Evolutionary conservation across 2,888 invertebrate genomes (phyloP).

Genomic region (Ennomos fuscantarius): DNA sequence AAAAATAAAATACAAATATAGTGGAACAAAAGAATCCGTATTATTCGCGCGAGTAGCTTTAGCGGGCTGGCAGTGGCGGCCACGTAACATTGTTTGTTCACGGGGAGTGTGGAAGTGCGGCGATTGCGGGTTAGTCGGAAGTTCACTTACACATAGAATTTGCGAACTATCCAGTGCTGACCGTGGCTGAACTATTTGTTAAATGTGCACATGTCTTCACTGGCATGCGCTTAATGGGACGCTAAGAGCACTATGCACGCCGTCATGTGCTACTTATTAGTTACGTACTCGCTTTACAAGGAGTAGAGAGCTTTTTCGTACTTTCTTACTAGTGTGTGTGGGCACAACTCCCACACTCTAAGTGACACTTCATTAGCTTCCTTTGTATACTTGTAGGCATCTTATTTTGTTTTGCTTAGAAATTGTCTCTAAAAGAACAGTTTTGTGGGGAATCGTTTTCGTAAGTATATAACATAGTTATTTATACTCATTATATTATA

Average conservation of each 20-base stretch:
- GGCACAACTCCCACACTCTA: not conserved
- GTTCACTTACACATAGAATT: slow-evolving; percentile 58
- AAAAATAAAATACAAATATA: slow-evolving; percentile 43
- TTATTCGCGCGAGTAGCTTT: slow-evolving; percentile 45
- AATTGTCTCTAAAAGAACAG: too few relatives aligned
- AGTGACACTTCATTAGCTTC: slow-evolving; percentile 12
- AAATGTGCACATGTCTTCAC: slow-evolving; percentile 53
- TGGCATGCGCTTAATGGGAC: slow-evolving; percentile 46
- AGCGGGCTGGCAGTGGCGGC: slow-evolving; percentile 19
- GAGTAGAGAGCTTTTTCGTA: slow-evolving; percentile 11
- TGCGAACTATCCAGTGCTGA: slow-evolving; percentile 58
- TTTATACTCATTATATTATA: too few relatives aligned
- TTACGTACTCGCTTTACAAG: slow-evolving; percentile 25
- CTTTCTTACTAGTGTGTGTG: not conserved
- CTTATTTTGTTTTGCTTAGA: not conserved
- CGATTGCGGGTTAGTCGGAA: slow-evolving; percentile 48
- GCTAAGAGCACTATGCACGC: slow-evolving; percentile 43
- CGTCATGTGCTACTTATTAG: slow-evolving; percentile 36
- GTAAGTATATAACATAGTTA: too few relatives aligned
- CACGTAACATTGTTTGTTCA: slow-evolving; percentile 51
- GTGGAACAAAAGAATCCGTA: slow-evolving; percentile 51
- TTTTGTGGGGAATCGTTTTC: too few relatives aligned
- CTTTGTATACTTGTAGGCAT: not conserved
- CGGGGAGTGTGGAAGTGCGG: slow-evolving; percentile 42
- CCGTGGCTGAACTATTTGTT: slow-evolving; percentile 59